phyloP scores from a whole-genome alignment of 2,113 vertebrate species.

The Sylvicapra grimmia region DNA sequence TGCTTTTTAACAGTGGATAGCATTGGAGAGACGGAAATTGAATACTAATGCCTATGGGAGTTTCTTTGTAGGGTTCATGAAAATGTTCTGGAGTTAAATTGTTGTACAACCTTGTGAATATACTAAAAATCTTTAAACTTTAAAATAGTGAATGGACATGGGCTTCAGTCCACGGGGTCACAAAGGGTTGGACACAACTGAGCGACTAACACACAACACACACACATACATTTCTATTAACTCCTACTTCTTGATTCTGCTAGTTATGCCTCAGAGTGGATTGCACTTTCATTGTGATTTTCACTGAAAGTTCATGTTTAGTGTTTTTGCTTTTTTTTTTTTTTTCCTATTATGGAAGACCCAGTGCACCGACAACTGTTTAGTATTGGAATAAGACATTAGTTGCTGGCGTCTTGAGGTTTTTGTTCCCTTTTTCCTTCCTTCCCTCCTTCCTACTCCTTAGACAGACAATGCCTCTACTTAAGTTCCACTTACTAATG shows the following conservation, averaged over 20 bases:
- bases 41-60: neutral
- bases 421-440: neutral
- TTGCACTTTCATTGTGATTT: neutral
- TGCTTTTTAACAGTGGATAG: neutral
- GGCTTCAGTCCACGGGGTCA: neutral
- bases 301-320: neutral
- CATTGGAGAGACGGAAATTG: neutral
- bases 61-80: neutral
- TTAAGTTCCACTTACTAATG: neutral
- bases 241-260: neutral
- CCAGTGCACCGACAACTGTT: neutral
- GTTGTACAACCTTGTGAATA: neutral
- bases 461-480: neutral
- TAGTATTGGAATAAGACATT: neutral
- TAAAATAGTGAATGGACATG: neutral
- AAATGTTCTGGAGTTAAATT: neutral
- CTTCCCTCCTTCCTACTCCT: neutral
- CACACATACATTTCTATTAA: neutral
- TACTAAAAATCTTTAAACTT: neutral
- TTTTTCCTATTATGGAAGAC: rapidly evolving
- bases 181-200: neutral
- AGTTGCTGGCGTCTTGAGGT: neutral
- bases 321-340: neutral
- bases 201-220: neutral
- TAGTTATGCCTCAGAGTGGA: neutral